Base-by-base conservation (phyloP, 92 coral and sea anemone genomes). In the Palythoa grandiflora region DNA sequence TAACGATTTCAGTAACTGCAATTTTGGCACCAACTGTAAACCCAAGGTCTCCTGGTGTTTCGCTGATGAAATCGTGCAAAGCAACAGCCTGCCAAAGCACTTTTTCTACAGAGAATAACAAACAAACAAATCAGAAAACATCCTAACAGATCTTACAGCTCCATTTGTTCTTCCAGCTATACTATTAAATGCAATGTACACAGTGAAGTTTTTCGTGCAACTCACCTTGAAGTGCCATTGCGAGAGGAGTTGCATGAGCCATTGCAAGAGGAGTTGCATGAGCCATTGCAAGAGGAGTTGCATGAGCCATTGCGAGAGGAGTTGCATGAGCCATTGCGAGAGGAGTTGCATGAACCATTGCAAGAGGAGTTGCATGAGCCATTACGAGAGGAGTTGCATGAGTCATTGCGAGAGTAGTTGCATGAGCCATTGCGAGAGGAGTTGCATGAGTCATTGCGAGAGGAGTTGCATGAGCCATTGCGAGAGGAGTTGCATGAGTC, bases 1-100 rank as follows among this genome's bases (percentile, higher is more conserved):
- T 92, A 36, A 97, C 89, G 38, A 84, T 78, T 81, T 97, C 99
- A 50, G 92, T 73, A 12, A 97, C 84, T 19, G 87, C 90, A 66
- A 97, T 87, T 9, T 85, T 93, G 83, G 91, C 94, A 39, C 99
- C 99, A 19, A 91, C 87, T 53, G 36, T 50, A 59, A 97, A 90
- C 71, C 93, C 86, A 73, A 97, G 89, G 51, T 97, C 99, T 83
- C 90, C 97, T 7, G 86, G 87, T 1, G 95, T 75, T 53, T 94
- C 85, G 38, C 92, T 96, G 63, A 90, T 86, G 50, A 93, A 97
- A 20, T 95, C 95, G 54, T 97, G 93, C 89, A 91, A 63, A 1
- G 95, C 98, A 3, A 90, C 50, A 38, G 92, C 93, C 76, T 86
- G 78, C 93, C 51, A 91, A 60, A 52, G 53, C n/a, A 68, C 40